Percentiles rank a stretch among this genome's conserved stretches.
These are phyloP conservation scores for Tachypleus tridentatus DNA, from an alignment of 1,140 invertebrate species.

Conservation along the genomic window DNA sequence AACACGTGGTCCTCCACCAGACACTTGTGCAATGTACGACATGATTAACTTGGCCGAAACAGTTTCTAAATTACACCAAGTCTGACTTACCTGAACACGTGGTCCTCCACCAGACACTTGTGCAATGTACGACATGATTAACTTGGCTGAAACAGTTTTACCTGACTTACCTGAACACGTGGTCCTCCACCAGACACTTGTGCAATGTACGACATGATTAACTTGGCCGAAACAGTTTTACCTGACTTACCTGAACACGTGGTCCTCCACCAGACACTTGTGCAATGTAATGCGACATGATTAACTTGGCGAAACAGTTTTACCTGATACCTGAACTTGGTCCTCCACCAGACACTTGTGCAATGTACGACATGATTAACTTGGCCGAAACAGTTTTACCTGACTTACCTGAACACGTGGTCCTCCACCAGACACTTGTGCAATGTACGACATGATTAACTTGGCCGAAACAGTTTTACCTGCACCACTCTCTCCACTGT, in stretches of 20 bases:
- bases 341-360: not conserved
- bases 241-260: conserved; percentile 59
- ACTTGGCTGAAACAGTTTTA: conserved; percentile 66
- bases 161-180: conserved; percentile 59
- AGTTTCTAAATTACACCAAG: no score
- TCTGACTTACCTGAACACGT: conserved; percentile 47
- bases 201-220: conserved; percentile 62
- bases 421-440: conserved; percentile 56
- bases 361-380: not conserved
- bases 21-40: conserved; percentile 56
- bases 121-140: conserved; percentile 62
- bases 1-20: conserved; percentile 52
- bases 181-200: conserved; percentile 55
- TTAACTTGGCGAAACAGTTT: conserved; percentile 68
- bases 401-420: conserved; percentile 43
- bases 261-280: conserved; percentile 55
- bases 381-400: not conserved
- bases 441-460: conserved; percentile 63
- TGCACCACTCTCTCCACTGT: conserved; percentile 61
- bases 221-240: conserved; percentile 66
- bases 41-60: conserved; percentile 68
- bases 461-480: conserved; percentile 69
- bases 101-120: conserved; percentile 55
- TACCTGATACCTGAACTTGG: conserved; percentile 47
- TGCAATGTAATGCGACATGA: conserved; percentile 62